These are phyloP conservation scores for Zygaena filipendulae DNA, from an alignment of 2,888 invertebrate genomes.

Conservation along the genomic window DNA sequence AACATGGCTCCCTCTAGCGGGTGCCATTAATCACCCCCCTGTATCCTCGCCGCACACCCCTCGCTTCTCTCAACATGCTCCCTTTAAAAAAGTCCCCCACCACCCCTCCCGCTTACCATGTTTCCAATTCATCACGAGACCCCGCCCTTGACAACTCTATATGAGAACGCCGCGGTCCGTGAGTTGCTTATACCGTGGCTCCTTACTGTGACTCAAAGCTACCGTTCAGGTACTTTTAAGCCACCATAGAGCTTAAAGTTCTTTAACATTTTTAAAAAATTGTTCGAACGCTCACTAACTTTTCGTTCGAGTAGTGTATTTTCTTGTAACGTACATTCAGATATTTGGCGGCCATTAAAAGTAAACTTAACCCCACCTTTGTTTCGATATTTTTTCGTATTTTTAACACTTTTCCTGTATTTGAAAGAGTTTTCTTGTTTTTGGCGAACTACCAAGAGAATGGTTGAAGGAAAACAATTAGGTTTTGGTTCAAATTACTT, in stretches of 20 bases:
- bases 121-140: conserved; percentile 68
- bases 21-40: conserved; percentile 56
- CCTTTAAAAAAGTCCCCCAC: conserved; percentile 53
- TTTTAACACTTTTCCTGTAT: no score
- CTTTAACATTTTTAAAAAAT: conserved; percentile 16
- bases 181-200: conserved; percentile 33
- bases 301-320: conserved; percentile 38
- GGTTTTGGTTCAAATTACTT: no score
- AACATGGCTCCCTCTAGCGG: conserved; percentile 63
- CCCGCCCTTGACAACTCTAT: conserved; percentile 74
- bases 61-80: conserved; percentile 32
- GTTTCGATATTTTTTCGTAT: conserved; percentile 34
- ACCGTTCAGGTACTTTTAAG: conserved; percentile 24
- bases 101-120: conserved; percentile 51
- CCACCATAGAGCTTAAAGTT: conserved; percentile 25
- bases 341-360: conserved; percentile 50
- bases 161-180: conserved; percentile 45
- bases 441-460: no score
- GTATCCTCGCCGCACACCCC: conserved; percentile 31
- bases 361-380: conserved; percentile 47
- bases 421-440: no score
- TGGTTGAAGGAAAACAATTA: no score
- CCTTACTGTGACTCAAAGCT: conserved; percentile 17
- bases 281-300: conserved; percentile 21
- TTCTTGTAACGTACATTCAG: conserved; percentile 45